Evolutionary conservation across 2,113 vertebrate genomes (phyloP).

Genomic region (Chaenocephalus aceratus): DNA sequence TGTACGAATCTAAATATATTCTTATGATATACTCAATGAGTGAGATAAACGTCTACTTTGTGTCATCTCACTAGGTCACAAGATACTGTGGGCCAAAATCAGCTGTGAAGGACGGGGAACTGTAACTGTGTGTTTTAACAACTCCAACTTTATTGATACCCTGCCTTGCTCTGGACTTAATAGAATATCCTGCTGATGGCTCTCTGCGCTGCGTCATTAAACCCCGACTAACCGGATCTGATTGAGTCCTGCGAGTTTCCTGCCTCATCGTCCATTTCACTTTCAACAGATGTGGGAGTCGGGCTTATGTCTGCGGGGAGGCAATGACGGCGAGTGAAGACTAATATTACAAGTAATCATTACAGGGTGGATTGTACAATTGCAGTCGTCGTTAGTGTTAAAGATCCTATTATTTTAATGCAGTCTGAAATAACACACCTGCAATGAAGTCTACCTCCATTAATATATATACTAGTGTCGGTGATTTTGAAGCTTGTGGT

Average conservation of each 20-base stretch:
- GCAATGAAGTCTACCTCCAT: background rate
- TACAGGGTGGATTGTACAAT: background rate
- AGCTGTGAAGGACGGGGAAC: background rate
- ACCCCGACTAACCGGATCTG: constrained; percentile 35
- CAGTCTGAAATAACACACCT: background rate
- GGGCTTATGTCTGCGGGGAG: background rate
- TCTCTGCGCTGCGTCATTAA: constrained; percentile 26
- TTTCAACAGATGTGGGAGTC: constrained; percentile 19
- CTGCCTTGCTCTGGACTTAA: constrained; percentile 17
- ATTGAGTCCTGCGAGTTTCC: constrained; percentile 1
- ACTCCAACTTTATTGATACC: background rate
- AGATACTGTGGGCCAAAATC: background rate
- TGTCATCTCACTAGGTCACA: background rate
- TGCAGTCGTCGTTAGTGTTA: background rate
- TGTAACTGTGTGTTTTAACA: background rate
- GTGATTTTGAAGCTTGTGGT: background rate
- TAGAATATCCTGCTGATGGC: background rate
- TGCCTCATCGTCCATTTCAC: constrained; percentile 22
- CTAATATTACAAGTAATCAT: constrained; percentile 2
- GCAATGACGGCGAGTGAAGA: background rate
- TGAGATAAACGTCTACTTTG: background rate
- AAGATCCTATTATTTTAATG: background rate
- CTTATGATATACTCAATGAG: no score
- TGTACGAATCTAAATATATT: background rate
- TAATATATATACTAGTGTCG: background rate